Base-by-base conservation (phyloP, 2,113 vertebrate genomes). In the Peromyscus californicus region DNA sequence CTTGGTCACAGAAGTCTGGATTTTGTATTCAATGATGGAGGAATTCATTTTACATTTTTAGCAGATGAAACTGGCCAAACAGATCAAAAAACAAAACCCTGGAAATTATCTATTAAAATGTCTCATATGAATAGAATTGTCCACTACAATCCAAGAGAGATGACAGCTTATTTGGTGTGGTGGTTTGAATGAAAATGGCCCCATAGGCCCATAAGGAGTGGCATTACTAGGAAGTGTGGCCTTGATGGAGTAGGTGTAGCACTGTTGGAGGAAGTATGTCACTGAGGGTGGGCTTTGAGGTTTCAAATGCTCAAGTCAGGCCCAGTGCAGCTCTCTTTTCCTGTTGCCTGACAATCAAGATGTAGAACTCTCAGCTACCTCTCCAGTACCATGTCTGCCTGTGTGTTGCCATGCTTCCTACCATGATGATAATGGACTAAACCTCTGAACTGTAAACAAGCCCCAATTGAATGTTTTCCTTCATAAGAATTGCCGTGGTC, bases 61-160 rank as follows among this genome's bases (percentile, higher is more conserved):
- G 48, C 45, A 82, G 36, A 57, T 36, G 33, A 90, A 26, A 63
- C 22, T 74, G 51, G 61, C 15, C 61, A 84, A 87, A 84, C 31
- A 67, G 42, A 90, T 26, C 36, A 74, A 9, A 89, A 96, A 96
- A 65, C 78, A 83, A 85, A 11, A 42, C 12, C 39, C 59, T 22
- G 39, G 39, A 86, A 33, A 31, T 67, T 61, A 22, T 86, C 42
- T 86, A 67, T 67, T 22, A 78, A 78, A 92, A 92, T 45, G 36
- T 85, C n/a, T 42, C 45, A 85, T 80, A 95, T 85, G 74, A 95
- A 69, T 59, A 84, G 54, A 26, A 67, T 74, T 89, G 93, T 79
- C 16, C 75, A 91, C 65, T 67, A 78, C 87, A 93, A 93, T 13
- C 33, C 82, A 93, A 94, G 84, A 67, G 10, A 36, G n/a, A 19